Evolutionary conservation across 2,113 vertebrate genomes (phyloP), one percentile per base, ranked within the genome.

Genomic region (Hymenochirus boettgeri): DNA sequence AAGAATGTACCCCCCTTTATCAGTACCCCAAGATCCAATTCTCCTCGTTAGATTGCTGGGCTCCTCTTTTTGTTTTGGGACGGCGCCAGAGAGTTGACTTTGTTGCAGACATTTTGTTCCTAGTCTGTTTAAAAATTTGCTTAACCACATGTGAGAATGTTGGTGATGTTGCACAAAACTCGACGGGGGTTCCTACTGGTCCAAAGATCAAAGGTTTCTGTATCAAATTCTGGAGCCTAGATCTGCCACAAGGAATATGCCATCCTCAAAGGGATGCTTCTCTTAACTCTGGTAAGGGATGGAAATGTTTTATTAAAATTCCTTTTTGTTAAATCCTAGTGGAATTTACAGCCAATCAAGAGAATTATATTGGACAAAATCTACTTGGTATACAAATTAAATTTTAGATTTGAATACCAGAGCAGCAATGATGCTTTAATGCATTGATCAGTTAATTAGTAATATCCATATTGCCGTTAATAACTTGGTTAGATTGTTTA

Each of bases 1-100:
- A 53, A 77, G 71, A 81, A 79, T 35, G 58, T 85, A 31, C 77
- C 77, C 53, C 77, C 75, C 18, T 85, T 82, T 70, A 71, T 33
- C 72, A 1, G 1, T 78, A 35, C 73, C 72, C 17, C 74, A 46
- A 57, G 74, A 76, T 13, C 77, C 71, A 45, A n/a, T 64, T 33
- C 15, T 73, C 5, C 71, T 82, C 24, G 29, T 72, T 23, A 64
- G 63, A 31, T 42, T 74, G 77, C 60, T 79, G 76, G 76, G 71
- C 29, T 21, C 72, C 65, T 22, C 78, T 73, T 77, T n/a, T 80
- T 58, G 46, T 77, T 15, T 55, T 79, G 37, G 77, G 73, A 9
- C 45, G 46, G 76, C 82, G 61, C 76, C 82, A 50, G 76, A 7
- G 54, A 10, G 62, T 78, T 19, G 62, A 70, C 65, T 80, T 83